Evolutionary conservation across 2,797 vertebrate genomes (phyloP), one percentile per base, ranked within the genome.

Genomic region (Champsocephalus esox): DNA sequence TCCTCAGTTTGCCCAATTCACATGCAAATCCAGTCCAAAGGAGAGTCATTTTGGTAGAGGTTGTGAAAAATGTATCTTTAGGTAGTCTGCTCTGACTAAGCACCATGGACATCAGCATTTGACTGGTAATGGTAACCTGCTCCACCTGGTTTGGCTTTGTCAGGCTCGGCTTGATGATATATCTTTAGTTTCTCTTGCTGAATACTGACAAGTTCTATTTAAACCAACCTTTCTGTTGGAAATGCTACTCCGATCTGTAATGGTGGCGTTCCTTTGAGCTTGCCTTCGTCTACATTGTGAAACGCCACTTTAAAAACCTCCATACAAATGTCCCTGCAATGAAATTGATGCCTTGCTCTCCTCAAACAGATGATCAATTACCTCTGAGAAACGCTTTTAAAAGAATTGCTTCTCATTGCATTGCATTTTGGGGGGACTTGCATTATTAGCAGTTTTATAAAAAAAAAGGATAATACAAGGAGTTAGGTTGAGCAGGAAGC

Each of bases 141-240:
- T 81, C 32, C 67, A n/a, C 74, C 49, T 16, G 28, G 4, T 78
- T 78, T 14, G 17, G 43, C 32, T 24, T 68, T 12, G 71, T 83
- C 73, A 77, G 73, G 54, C 73, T 61, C 1, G 2, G 58, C 57
- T 73, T 72, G 68, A 81, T 83, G 61, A 80, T 73, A 75, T 66
- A 70, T 66, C 61, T 74, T 58, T 28, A 16, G 38, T 49, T 70
- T 82, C 78, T 72, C 16, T 14, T 45, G 59, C 51, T 63, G 71
- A 79, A 67, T 61, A 19, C 61, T 81, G 85, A 88, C 73, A 88
- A 58, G 77, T 79, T 70, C 82, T 74, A 86, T 84, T 88, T 86
- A 79, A 79, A 51, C 62, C 41, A 13, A 43, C 57, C 56, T 49
- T 74, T 83, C 73, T 73, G 73, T 54, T 55, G 58, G 50, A 86